A percentile compares a stretch with the other conserved stretches of the same genome.
Evolutionary conservation across 2,113 vertebrate genomes (phyloP).

Genomic region (Carettochelys insculpta): DNA sequence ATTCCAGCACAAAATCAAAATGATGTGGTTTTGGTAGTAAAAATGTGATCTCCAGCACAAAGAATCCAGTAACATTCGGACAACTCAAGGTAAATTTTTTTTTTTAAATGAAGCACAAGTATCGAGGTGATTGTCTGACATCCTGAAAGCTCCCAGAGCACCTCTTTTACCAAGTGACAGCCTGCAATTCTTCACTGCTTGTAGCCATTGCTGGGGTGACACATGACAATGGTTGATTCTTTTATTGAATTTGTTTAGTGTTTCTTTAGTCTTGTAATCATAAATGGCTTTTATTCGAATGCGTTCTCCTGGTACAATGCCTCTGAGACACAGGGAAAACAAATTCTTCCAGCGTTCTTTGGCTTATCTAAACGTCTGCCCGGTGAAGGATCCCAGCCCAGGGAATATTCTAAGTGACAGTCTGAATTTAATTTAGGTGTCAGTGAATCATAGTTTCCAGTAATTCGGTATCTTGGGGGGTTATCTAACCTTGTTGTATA

Average conservation of each 20-base stretch:
- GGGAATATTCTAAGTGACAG: neutral
- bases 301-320: neutral
- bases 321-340: accelerated
- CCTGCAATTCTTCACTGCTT: neutral
- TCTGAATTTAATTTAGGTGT: accelerated
- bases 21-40: accelerated
- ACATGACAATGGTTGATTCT: neutral
- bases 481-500: neutral
- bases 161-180: neutral
- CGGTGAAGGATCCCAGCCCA: neutral
- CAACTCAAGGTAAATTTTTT: neutral
- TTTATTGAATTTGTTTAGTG: neutral
- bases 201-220: accelerated
- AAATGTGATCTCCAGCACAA: neutral
- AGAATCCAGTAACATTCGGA: neutral
- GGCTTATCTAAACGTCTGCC: neutral
- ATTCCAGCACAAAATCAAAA: accelerated
- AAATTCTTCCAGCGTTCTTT: accelerated
- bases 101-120: neutral
- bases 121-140: neutral
- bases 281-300: neutral
- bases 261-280: neutral
- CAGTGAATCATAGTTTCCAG: neutral
- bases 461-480: neutral
- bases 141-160: neutral